Base-by-base conservation (phyloP, 2,113 vertebrate genomes). In the Dasyornis broadbenti region DNA sequence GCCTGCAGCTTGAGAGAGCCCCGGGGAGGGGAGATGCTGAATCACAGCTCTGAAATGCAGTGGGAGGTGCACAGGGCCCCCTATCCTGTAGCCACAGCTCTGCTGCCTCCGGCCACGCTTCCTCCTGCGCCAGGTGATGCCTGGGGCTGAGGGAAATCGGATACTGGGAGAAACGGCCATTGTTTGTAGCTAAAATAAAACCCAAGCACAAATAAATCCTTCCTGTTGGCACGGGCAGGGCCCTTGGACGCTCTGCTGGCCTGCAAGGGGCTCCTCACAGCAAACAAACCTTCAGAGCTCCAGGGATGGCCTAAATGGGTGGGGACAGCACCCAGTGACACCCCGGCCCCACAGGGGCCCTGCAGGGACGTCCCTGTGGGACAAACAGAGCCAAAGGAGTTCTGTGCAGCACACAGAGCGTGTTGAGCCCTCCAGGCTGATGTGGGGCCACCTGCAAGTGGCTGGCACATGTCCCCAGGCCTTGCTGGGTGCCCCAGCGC, bases 181-280 rank as follows among this genome's bases (percentile, higher is more conserved):
- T 97, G 96, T 97, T 94, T 97, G 89, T 91, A 64, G 87, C 95
- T 95, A 96, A 98, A 97, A 97, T 97, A 98, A 97, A 96, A 95
- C 49, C 57, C 52, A 33, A 87, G 86, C 71, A 92, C 95, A 94
- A 96, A 94, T 88, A 97, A 97, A 95, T 42, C 88, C 96, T 98
- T 98, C 98, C 98, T 98, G 96, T 94, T 81, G 86, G 96, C 31
- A 45, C 9, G 8, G 83, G 83, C 82, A 92, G 93, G 90, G 68
- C 85, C 57, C 75, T 56, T 12, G 83, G 94, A 91, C 2, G 13
- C 45, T 35, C 71, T 65, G 88, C 79, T 82, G 66, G 92, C 79
- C 64, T 44, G 19, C 1, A 0, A 20, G 24, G 61, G 70, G 57
- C 53, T 92, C 64, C 50, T 75, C 3, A 13, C 33, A 75, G 72